A percentile compares a stretch with the other conserved stretches of the same genome.
Evolutionary conservation across 1,140 invertebrate genomes (phyloP).

Genomic region (Thereuonema tuberculata): DNA sequence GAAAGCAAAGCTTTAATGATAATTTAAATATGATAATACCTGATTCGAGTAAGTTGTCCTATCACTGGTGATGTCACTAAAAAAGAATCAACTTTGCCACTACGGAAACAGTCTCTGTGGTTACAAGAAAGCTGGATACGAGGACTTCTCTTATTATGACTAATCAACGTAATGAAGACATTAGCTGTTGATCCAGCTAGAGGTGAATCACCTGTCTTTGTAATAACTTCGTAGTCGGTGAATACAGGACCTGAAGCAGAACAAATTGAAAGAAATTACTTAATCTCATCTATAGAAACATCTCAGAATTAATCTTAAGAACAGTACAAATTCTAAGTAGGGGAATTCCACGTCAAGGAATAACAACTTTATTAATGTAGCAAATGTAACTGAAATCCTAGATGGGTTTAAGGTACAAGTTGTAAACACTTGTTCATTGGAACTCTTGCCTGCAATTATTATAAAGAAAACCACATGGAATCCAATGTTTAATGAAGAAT

Average conservation of each 20-base stretch:
- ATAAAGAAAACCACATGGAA: too few relatives aligned
- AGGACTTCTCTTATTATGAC: not conserved
- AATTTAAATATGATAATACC: not conserved
- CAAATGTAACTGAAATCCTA: too few relatives aligned
- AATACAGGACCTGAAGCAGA: not conserved
- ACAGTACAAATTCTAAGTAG: not conserved
- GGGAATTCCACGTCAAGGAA: not conserved
- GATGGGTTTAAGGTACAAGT: too few relatives aligned
- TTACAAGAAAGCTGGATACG: not conserved
- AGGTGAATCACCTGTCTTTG: not conserved
- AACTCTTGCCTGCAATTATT: too few relatives aligned
- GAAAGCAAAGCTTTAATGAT: not conserved
- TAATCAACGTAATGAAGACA: not conserved
- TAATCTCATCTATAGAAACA: not conserved
- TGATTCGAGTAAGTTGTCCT: not conserved
- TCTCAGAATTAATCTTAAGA: not conserved
- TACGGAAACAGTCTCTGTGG: not conserved
- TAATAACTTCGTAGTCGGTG: not conserved
- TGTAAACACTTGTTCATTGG: too few relatives aligned
- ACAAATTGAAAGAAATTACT: not conserved
- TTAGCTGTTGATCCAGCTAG: not conserved
- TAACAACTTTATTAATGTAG: too few relatives aligned
- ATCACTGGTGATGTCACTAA: not conserved
- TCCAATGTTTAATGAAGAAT: too few relatives aligned
- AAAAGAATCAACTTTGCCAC: not conserved